A percentile compares a stretch with the other conserved stretches of the same genome.
Evolutionary conservation across 92 coral and sea anemone genomes (phyloP).

Genomic region (Epizoanthus rinbou): DNA sequence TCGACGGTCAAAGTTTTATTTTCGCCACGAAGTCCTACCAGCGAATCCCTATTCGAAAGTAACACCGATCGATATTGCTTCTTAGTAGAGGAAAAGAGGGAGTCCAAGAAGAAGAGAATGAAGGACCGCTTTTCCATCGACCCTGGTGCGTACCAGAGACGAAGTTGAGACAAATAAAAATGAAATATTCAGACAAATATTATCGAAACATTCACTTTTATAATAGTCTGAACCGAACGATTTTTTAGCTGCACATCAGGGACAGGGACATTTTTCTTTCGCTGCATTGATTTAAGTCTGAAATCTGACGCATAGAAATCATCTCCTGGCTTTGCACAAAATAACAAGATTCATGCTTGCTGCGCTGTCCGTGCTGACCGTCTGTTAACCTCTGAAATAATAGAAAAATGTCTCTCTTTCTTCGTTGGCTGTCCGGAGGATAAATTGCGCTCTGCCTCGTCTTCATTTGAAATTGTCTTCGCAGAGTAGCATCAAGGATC

Average conservation of each 20-base stretch:
- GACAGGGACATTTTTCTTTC: constrained; percentile 15
- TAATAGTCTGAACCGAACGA: constrained; percentile 23
- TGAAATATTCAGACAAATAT: constrained; percentile 2
- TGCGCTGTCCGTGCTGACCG: constrained; percentile 15
- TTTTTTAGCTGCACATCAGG: constrained; percentile 15
- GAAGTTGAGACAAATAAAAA: constrained; percentile 21
- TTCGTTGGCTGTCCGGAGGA: not conserved
- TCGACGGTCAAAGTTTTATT: constrained; percentile 9
- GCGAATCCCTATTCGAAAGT: constrained; percentile 5
- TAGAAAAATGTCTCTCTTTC: constrained; percentile 4
- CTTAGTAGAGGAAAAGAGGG: constrained; percentile 12
- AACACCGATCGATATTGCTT: constrained; percentile 8
- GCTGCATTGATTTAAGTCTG: constrained; percentile 2
- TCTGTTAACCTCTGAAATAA: constrained; percentile 20
- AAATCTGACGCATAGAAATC: no score
- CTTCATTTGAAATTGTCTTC: constrained; percentile 1
- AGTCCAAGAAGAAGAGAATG: constrained; percentile 17
- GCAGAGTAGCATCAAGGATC: constrained; percentile 17
- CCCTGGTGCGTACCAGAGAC: constrained; percentile 16
- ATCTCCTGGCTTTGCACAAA: not conserved
- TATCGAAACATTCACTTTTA: constrained; percentile 11
- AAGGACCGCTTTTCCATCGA: constrained; percentile 18
- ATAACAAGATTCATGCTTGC: constrained; percentile 17
- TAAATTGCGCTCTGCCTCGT: not conserved
- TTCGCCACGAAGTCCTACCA: constrained; percentile 17